phyloP scores from a whole-genome alignment of 2,113 vertebrate species.

The Thomomys bottae region DNA sequence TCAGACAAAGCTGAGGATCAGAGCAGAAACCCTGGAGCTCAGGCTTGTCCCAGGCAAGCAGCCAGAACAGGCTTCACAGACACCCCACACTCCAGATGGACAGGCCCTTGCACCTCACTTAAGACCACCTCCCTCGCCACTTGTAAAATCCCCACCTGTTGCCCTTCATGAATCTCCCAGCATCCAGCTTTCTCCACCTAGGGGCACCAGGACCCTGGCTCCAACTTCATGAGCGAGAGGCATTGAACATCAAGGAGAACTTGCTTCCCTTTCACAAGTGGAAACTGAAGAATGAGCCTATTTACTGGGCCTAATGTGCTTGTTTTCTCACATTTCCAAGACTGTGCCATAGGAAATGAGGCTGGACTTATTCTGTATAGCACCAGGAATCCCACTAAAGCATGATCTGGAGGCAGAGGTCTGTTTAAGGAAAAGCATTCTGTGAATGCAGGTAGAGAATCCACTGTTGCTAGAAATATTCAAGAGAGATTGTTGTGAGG shows the following conservation, averaged over 20 bases:
- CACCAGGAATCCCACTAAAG: background rate
- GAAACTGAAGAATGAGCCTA: background rate
- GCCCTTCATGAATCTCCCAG: background rate
- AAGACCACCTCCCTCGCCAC: background rate
- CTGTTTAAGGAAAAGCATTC: background rate
- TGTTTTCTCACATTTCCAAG: conserved; percentile 17
- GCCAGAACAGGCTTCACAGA: conserved; percentile 34
- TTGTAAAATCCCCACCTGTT: background rate
- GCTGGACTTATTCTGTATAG: background rate
- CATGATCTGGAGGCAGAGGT: background rate
- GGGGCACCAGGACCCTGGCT: background rate
- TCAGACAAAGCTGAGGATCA: conserved; percentile 65
- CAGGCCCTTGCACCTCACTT: background rate
- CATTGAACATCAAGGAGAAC: background rate
- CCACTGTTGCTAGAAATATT: background rate
- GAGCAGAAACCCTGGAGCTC: conserved; percentile 38
- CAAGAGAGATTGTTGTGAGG: background rate
- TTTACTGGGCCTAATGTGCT: background rate
- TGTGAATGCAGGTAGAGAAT: background rate
- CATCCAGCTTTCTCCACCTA: background rate
- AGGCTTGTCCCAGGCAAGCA: conserved; percentile 40
- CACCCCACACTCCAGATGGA: background rate
- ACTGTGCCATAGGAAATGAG: background rate
- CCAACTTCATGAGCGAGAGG: background rate
- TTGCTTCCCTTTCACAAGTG: conserved; percentile 10